Conservation (phyloP, 2,888 invertebrate species). For the Drosophila formosana region DNA sequence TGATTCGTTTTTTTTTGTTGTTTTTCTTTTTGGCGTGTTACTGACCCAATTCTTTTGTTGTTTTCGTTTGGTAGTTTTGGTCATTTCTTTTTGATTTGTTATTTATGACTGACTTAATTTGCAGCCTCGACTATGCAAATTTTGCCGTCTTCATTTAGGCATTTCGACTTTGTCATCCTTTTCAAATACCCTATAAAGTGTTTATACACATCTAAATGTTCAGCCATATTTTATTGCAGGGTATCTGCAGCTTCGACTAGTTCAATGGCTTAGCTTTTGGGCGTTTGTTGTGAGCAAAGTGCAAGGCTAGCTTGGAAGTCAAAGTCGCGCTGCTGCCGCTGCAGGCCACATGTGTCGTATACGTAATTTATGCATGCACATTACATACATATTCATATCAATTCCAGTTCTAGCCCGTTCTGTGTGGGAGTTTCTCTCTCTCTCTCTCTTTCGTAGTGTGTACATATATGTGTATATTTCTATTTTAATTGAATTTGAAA, state of each 20-base stretch:
- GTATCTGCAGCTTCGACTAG: conserved; percentile 10
- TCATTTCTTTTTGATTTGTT: conserved; percentile 79
- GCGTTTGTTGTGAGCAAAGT: conserved; percentile 41
- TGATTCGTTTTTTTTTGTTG: conserved; percentile 32
- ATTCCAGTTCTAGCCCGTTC: conserved; percentile 61
- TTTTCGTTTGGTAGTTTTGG: conserved; percentile 58
- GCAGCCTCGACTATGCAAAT: conserved; percentile 73
- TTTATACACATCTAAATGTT: not conserved
- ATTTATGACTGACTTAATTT: conserved; percentile 77
- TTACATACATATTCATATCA: conserved; percentile 66
- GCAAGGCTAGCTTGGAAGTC: conserved; percentile 54
- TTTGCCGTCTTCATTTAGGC: conserved; percentile 26
- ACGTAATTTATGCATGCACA: conserved; percentile 80
- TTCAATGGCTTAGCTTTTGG: not conserved
- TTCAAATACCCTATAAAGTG: not conserved
- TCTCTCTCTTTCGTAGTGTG: not conserved
- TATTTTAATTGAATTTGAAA: conserved; percentile 78
- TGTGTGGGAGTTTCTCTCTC: conserved; percentile 52
- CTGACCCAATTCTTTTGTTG: conserved; percentile 75
- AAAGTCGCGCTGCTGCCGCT: conserved; percentile 29
- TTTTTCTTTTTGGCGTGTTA: conserved; percentile 69
- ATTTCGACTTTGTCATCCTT: conserved; percentile 1
- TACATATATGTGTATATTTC: conserved; percentile 21
- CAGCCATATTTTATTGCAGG: not conserved
- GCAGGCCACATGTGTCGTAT: conserved; percentile 68